These are phyloP conservation scores for Pollimyrus isidori DNA, from an alignment of 2,113 vertebrate species.

Conservation along the genomic window DNA sequence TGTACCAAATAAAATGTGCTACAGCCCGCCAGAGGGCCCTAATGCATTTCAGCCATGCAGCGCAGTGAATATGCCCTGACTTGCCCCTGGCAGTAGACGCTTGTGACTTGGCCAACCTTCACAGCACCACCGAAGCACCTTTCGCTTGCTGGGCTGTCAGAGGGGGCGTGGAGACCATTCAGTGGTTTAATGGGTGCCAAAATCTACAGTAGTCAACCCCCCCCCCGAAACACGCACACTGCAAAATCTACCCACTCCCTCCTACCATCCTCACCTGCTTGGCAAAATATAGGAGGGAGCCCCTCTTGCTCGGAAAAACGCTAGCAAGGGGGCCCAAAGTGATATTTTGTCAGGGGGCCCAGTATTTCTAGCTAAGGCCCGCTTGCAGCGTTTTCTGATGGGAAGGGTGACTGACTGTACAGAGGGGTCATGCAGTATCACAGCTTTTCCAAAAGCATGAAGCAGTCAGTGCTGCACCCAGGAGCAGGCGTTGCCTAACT, in stretches of 20 bases:
- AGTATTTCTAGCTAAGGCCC: slow-evolving; percentile 16
- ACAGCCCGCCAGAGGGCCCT: not conserved
- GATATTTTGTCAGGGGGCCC: not conserved
- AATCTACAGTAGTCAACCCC: not conserved
- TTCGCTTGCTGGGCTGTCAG: not conserved
- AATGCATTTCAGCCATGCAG: not conserved
- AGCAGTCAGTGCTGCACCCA: not conserved
- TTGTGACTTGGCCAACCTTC: not conserved
- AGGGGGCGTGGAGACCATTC: not conserved
- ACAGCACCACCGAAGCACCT: not conserved
- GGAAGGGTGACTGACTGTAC: too few species aligned
- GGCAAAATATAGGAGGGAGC: not conserved
- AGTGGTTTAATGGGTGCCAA: not conserved
- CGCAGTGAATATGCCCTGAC: not conserved
- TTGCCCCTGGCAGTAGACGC: not conserved
- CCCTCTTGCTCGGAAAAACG: not conserved
- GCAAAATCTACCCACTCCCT: not conserved
- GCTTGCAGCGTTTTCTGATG: not conserved
- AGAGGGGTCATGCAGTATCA: too few species aligned
- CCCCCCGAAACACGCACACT: not conserved
- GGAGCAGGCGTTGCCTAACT: not conserved
- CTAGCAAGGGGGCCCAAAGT: not conserved
- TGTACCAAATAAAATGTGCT: not conserved
- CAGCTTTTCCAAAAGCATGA: not conserved
- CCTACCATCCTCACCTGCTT: not conserved